A percentile compares a stretch with the other conserved stretches of the same genome.
phyloP scores from a whole-genome alignment of 2,888 invertebrate species.

The Hydrotaea cyrtoneurina region DNA sequence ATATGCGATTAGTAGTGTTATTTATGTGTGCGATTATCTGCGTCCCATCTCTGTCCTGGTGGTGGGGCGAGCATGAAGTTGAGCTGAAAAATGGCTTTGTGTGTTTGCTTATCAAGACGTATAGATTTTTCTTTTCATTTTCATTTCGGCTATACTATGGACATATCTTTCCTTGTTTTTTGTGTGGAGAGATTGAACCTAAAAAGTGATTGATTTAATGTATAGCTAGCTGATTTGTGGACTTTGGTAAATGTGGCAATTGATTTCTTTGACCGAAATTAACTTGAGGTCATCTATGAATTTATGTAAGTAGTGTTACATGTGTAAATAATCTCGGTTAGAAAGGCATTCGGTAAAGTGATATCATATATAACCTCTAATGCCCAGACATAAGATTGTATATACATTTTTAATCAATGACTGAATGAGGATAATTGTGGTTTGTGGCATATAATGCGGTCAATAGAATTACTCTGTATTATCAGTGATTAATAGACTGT shows the following conservation, averaged over 20 bases:
- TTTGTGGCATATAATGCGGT: background rate
- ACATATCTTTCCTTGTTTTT: background rate
- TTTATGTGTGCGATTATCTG: constrained; percentile 40
- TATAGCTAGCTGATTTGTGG: background rate
- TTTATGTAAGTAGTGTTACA: background rate
- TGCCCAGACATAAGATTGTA: background rate
- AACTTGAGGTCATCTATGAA: constrained; percentile 1
- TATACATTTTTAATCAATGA: background rate
- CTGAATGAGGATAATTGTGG: background rate
- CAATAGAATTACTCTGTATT: background rate
- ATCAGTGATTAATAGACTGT: background rate
- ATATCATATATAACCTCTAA: background rate
- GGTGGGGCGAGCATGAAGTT: background rate
- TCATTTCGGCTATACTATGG: background rate
- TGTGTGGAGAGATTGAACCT: background rate
- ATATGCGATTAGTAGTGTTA: constrained; percentile 39
- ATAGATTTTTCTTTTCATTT: constrained; percentile 24
- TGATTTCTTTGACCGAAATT: constrained; percentile 19
- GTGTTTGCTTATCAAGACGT: constrained; percentile 6
- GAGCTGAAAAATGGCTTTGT: constrained; percentile 28
- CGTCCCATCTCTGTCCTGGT: background rate
- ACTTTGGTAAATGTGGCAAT: constrained; percentile 2
- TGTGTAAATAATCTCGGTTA: background rate
- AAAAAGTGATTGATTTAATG: constrained; percentile 12
- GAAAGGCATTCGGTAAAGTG: background rate